These are phyloP conservation scores for Brachionus koreanus DNA, from an alignment of 1,140 invertebrate genomes.

Conservation along the genomic window DNA sequence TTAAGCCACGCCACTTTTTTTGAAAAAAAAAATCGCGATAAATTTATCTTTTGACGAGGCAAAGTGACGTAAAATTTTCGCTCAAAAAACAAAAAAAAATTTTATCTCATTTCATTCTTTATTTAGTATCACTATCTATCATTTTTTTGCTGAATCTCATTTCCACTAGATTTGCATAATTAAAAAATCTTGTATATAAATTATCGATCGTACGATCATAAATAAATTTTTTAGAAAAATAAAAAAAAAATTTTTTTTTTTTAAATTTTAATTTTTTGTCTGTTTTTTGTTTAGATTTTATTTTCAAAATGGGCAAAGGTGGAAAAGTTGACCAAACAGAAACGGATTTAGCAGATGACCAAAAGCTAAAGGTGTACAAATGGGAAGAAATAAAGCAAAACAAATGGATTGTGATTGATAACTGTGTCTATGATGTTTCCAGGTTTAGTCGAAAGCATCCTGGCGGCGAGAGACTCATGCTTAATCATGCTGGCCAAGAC, in stretches of 20 bases:
- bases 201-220: slow-evolving; percentile 22
- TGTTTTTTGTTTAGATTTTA: background rate
- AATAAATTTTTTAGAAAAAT: background rate
- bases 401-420: slow-evolving; percentile 55
- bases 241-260: background rate
- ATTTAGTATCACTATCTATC: background rate
- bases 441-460: slow-evolving; percentile 54
- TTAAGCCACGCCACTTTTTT: no score
- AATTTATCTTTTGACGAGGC: background rate
- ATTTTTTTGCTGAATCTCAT: background rate
- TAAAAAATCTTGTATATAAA: background rate
- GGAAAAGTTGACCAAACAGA: background rate
- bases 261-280: background rate
- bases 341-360: background rate
- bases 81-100: background rate
- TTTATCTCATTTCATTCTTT: background rate
- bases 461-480: slow-evolving; percentile 53
- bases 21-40: background rate
- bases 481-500: slow-evolving; percentile 55
- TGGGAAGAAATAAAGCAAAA: slow-evolving; percentile 48
- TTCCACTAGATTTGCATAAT: background rate
- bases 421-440: slow-evolving; percentile 55
- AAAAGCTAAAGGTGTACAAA: slow-evolving; percentile 47
- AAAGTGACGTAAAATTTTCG: background rate
- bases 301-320: slow-evolving; percentile 1